Conservation (phyloP, 2,888 invertebrate genomes). For the Mycogona germanica region DNA sequence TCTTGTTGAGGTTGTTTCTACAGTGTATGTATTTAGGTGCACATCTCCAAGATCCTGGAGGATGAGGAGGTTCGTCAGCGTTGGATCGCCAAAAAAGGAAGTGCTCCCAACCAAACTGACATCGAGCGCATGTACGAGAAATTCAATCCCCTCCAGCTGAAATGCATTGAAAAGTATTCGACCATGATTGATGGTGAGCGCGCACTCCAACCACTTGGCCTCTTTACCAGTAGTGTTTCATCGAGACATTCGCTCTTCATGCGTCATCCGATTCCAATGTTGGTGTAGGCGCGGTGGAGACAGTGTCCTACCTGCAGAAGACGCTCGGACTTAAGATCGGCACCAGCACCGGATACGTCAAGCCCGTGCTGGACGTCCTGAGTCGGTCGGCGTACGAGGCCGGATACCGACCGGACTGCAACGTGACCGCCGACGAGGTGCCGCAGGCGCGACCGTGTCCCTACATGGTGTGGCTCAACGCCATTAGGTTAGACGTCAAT, state of each 20-base stretch:
- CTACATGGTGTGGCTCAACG: slow-evolving; percentile 35
- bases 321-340: slow-evolving; percentile 30
- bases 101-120: slow-evolving; percentile 29
- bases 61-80: slow-evolving; percentile 27
- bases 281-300: slow-evolving; percentile 27
- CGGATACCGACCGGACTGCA: slow-evolving; percentile 32
- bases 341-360: slow-evolving; percentile 31
- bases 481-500: slow-evolving; percentile 32
- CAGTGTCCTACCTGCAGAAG: slow-evolving; percentile 26
- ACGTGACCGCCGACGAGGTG: slow-evolving; percentile 35
- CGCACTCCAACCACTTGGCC: not conserved
- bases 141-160: slow-evolving; percentile 33
- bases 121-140: slow-evolving; percentile 33
- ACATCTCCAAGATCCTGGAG: slow-evolving; percentile 28
- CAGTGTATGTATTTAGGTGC: slow-evolving; percentile 23
- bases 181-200: slow-evolving; percentile 25
- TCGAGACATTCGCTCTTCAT: too few species aligned
- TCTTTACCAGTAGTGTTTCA: too few species aligned
- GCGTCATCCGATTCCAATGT: too few species aligned
- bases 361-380: slow-evolving; percentile 31
- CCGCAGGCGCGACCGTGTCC: slow-evolving; percentile 33
- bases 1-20: too few species aligned
- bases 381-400: slow-evolving; percentile 30
- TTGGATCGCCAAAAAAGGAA: slow-evolving; percentile 29
- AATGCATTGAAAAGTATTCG: slow-evolving; percentile 27